Evolutionary conservation across 1,140 invertebrate genomes (phyloP), one percentile per base, ranked within the genome.

Genomic region (Micrasema longulum): DNA sequence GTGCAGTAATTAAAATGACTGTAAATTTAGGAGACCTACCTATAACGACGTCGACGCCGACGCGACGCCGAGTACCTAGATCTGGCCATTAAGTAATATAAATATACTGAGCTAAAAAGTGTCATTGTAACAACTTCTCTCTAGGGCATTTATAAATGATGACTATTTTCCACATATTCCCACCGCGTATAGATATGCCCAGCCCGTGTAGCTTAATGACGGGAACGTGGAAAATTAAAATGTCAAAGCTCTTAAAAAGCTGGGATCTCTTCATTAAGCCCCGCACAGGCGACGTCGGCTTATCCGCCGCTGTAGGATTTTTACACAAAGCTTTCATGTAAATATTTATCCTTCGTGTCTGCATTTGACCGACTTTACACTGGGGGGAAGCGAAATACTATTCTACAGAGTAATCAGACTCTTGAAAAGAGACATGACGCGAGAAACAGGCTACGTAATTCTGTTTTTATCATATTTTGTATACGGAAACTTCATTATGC

Each of bases 221-320:
- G 20, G 55, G 9, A 60, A 60, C 23, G 55, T 12, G 35, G 11
- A 60, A 60, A 41, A 41, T 60, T 60, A 60, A 60, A 60, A 60
- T 60, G 55, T 38, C 55, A 60, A 41, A 60, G 55, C 55, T 60
- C 16, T 60, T 20, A 38, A 60, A 41, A 60, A 35, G 35, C 55
- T 9, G 55, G 55, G 35, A 60, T 60, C 55, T 41, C 55, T 60
- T 60, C 55, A 60, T 60, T 41, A 41, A 60, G 55, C 31, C 18
- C 31, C 6, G 9, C 16, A 26, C 2, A 4, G 12, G 50, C 31
- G 26, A 22, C 18, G 20, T 12, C n/a, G 53, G 53, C 26, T 7
- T 14, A 38, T 38, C n/a, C 53, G 26, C 1, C n/a, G 53, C 35
- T 23, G 23, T 6, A 16, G 26, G 11, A 31, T 53, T 53, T 53